Percentiles rank a stretch among this genome's conserved stretches.
Evolutionary conservation across 92 coral and sea anemone genomes (phyloP).

Genomic region (Epizoanthus rinbou): DNA sequence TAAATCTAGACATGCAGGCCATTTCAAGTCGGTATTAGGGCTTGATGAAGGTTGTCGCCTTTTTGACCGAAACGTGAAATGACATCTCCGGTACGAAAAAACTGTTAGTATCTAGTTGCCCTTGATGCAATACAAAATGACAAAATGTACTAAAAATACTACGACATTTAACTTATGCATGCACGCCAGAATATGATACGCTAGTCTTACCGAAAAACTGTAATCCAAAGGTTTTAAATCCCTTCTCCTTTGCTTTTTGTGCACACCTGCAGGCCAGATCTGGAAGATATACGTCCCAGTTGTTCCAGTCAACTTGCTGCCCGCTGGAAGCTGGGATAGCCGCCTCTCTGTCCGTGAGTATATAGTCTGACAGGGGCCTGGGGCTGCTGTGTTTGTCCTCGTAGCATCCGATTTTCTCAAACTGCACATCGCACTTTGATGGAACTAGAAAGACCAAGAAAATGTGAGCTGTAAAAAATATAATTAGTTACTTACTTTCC

Average conservation of each 20-base stretch:
- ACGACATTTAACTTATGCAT: no score
- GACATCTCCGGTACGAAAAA: no score
- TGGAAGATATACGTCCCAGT: constrained; percentile 85
- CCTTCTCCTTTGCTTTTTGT: constrained; percentile 57
- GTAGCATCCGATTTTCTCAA: constrained; percentile 86
- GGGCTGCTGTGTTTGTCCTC: constrained; percentile 53
- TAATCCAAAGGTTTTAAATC: constrained; percentile 72
- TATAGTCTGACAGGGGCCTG: constrained; percentile 73
- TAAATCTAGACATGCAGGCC: no score
- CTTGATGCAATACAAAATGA: no score
- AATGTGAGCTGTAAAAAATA: no score
- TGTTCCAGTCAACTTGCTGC: constrained; percentile 76
- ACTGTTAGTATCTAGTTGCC: no score
- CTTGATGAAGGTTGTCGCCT: no score
- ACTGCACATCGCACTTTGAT: constrained; percentile 57
- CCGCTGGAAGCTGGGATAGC: constrained; percentile 51
- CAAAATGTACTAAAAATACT: no score
- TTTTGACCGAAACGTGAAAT: no score
- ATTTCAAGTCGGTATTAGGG: no score
- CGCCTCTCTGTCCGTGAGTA: constrained; percentile 77
- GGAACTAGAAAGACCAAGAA: constrained; percentile 41
- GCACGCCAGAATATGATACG: no score
- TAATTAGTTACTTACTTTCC: no score
- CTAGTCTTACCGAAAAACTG: constrained; percentile 78
- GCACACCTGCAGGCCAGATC: constrained; percentile 89